These are phyloP conservation scores for Trachymyrmex septentrionalis DNA, from an alignment of 1,140 invertebrate species.

Conservation along the genomic window DNA sequence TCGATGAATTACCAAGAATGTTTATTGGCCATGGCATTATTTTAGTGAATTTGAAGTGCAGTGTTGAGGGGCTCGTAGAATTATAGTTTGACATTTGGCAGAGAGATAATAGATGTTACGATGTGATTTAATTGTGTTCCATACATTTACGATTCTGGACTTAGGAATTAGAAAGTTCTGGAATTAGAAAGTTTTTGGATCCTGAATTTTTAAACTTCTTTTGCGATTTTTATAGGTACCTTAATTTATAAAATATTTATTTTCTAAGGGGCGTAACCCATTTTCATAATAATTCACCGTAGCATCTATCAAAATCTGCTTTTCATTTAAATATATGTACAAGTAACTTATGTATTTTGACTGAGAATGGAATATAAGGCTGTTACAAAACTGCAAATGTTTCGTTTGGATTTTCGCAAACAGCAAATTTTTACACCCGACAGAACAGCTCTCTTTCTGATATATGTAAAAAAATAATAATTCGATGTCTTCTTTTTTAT, in stretches of 20 bases:
- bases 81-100: conserved; percentile 61
- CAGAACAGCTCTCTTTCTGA: conserved; percentile 6
- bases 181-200: neutral
- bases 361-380: conserved; percentile 76
- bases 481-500: neutral
- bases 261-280: conserved; percentile 6
- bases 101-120: conserved; percentile 59
- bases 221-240: conserved; percentile 33
- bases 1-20: conserved; percentile 23
- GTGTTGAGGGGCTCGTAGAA: conserved; percentile 33
- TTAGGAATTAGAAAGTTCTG: neutral
- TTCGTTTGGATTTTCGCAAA: conserved; percentile 61
- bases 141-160: neutral
- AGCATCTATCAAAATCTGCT: conserved; percentile 59
- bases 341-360: conserved; percentile 74
- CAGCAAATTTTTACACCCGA: conserved; percentile 52
- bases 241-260: conserved; percentile 60
- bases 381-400: conserved; percentile 68
- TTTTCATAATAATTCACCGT: conserved; percentile 35
- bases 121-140: neutral
- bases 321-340: conserved; percentile 66
- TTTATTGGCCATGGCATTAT: conserved; percentile 55
- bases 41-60: conserved; percentile 61
- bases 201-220: conserved; percentile 34
- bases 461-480: neutral